A percentile compares a stretch with the other conserved stretches of the same genome.
Evolutionary conservation across 2,113 vertebrate genomes (phyloP).

Genomic region (Cyprinodon tularosa): DNA sequence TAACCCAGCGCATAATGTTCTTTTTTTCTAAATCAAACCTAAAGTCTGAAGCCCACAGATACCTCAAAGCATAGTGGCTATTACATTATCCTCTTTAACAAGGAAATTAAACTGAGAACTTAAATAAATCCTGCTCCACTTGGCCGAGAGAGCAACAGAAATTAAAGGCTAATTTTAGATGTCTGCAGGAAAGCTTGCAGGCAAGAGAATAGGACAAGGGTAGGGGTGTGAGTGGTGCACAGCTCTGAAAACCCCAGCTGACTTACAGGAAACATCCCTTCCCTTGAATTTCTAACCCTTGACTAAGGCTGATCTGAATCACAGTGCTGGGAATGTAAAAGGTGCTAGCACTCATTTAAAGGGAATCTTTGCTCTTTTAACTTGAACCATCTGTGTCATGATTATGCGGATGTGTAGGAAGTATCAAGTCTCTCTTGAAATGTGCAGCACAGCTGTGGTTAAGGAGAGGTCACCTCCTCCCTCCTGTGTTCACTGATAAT

Average conservation of each 20-base stretch:
- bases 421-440: slow-evolving; percentile 46
- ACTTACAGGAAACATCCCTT: slow-evolving; percentile 37
- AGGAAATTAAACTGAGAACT: slow-evolving; percentile 60
- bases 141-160: slow-evolving; percentile 54
- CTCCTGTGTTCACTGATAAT: slow-evolving; percentile 12
- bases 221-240: slow-evolving; percentile 56
- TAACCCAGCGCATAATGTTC: not conserved
- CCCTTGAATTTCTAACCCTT: slow-evolving; percentile 45
- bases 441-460: slow-evolving; percentile 24
- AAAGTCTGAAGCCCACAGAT: not conserved
- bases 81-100: slow-evolving; percentile 42
- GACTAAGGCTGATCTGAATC: slow-evolving; percentile 40
- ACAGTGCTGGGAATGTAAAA: slow-evolving; percentile 49
- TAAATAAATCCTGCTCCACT: slow-evolving; percentile 59
- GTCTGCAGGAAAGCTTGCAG: slow-evolving; percentile 38
- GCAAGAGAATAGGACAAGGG: slow-evolving; percentile 35
- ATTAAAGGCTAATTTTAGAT: slow-evolving; percentile 66
- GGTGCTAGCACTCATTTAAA: slow-evolving; percentile 39
- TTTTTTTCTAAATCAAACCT: not conserved
- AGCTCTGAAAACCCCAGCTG: slow-evolving; percentile 31
- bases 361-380: slow-evolving; percentile 53
- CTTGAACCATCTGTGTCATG: slow-evolving; percentile 45
- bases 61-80: slow-evolving; percentile 14
- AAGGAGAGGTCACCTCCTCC: slow-evolving; percentile 43
- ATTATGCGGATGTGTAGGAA: slow-evolving; percentile 55